These are phyloP conservation scores for Latrodectus elegans DNA, from an alignment of 2,888 invertebrate genomes.

Conservation along the genomic window DNA sequence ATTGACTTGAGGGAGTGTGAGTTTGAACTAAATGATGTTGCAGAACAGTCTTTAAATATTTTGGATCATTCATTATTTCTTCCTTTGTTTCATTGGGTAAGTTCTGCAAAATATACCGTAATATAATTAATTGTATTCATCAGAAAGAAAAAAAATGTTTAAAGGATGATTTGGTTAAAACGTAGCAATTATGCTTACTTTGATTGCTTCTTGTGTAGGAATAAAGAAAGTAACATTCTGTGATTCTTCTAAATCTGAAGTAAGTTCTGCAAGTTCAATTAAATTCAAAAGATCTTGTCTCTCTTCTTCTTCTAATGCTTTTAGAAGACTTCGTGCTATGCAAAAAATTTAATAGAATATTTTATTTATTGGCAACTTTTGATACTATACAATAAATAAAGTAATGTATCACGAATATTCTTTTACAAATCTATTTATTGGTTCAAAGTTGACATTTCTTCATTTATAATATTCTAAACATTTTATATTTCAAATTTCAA, in stretches of 20 bases:
- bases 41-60: constrained; percentile 29
- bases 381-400: too few relatives aligned
- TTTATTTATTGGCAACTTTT: too few relatives aligned
- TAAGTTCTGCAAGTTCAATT: constrained; percentile 75
- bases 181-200: constrained; percentile 51
- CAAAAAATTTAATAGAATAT: background rate
- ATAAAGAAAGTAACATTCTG: constrained; percentile 77
- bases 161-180: background rate
- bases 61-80: constrained; percentile 28
- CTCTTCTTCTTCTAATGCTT: constrained; percentile 79
- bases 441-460: too few relatives aligned
- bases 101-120: constrained; percentile 7
- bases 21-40: constrained; percentile 38
- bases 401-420: too few relatives aligned
- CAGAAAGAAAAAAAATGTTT: background rate
- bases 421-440: too few relatives aligned
- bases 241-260: constrained; percentile 74
- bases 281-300: constrained; percentile 79
- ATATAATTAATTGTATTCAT: background rate
- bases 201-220: constrained; percentile 77
- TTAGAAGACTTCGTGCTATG: constrained; percentile 47
- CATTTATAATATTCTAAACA: too few relatives aligned
- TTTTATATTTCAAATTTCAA: too few relatives aligned
- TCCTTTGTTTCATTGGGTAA: constrained; percentile 51
- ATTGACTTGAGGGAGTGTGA: constrained; percentile 19